These are phyloP conservation scores for Andrena trimmerana DNA, from an alignment of 2,888 invertebrate genomes.

Conservation along the genomic window DNA sequence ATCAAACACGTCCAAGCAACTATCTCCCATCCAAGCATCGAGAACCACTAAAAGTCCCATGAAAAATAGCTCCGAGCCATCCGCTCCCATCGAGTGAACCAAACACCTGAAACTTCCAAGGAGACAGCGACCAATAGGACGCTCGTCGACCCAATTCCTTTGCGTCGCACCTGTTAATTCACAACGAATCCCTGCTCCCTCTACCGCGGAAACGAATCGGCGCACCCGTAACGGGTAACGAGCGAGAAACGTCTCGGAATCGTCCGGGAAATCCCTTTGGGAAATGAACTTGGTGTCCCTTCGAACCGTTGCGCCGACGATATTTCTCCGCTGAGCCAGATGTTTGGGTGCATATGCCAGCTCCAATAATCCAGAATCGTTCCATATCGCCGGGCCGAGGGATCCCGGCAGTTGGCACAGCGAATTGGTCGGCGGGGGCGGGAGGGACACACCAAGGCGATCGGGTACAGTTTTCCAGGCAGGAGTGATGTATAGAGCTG, in stretches of 20 bases:
- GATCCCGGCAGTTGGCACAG: conserved; percentile 56
- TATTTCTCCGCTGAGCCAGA: conserved; percentile 57
- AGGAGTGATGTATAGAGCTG: conserved; percentile 64
- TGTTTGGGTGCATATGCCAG: conserved; percentile 67
- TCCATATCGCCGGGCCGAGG: conserved; percentile 54
- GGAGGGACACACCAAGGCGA: conserved; percentile 36
- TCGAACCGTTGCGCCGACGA: background rate
- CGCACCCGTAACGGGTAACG: background rate
- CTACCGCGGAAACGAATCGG: no score
- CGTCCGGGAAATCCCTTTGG: background rate
- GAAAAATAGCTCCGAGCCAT: no score
- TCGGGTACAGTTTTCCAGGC: conserved; percentile 62
- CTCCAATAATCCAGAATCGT: conserved; percentile 67
- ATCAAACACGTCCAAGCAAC: no score
- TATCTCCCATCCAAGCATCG: no score
- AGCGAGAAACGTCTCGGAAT: conserved; percentile 16
- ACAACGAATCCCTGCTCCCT: no score
- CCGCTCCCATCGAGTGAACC: no score
- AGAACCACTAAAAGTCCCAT: no score
- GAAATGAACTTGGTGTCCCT: no score
- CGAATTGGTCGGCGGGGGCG: conserved; percentile 30
- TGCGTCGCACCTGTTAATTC: no score
- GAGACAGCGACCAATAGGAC: no score
- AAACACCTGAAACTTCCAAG: no score
- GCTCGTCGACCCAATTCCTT: no score